These are phyloP conservation scores for Gasteruption jaculator DNA, from an alignment of 2,888 invertebrate species.

Conservation along the genomic window DNA sequence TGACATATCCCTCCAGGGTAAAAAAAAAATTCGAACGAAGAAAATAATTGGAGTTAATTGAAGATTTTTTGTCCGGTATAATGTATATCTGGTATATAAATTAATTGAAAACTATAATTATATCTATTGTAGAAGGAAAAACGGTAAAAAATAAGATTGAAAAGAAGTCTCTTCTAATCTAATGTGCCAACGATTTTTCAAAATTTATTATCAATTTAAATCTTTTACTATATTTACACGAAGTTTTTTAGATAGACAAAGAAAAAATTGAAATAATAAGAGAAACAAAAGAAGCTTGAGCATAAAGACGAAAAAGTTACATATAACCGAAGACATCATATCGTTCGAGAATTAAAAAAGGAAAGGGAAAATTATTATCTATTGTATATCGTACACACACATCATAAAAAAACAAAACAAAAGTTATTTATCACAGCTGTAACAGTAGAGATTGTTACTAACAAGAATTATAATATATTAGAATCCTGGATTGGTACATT, in stretches of 20 bases:
- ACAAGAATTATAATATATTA: too few species aligned
- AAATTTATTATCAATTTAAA: slow-evolving; percentile 30
- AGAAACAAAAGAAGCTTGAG: slow-evolving; percentile 9
- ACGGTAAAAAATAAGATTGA: slow-evolving; percentile 17
- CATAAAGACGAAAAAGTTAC: slow-evolving; percentile 16
- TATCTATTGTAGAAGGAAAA: slow-evolving; percentile 24
- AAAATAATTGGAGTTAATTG: too few species aligned
- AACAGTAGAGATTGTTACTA: too few species aligned
- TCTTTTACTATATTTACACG: slow-evolving; percentile 38
- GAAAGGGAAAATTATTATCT: slow-evolving; percentile 24
- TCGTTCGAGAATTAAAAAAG: slow-evolving; percentile 19
- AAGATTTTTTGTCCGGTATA: too few species aligned
- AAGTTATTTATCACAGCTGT: too few species aligned
- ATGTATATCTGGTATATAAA: too few species aligned
- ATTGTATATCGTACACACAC: slow-evolving; percentile 34
- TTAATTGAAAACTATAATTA: too few species aligned
- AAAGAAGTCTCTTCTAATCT: slow-evolving; percentile 36
- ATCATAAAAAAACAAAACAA: slow-evolving; percentile 30
- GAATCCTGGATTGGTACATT: too few species aligned
- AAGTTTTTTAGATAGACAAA: slow-evolving; percentile 16
- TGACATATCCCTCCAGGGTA: slow-evolving; percentile 48
- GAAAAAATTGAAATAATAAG: slow-evolving; percentile 8
- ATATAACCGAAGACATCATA: slow-evolving; percentile 23
- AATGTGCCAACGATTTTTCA: slow-evolving; percentile 46
- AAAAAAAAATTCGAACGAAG: too few species aligned